Evolutionary conservation across 2,113 vertebrate species (phyloP).

Genomic region (Lepus americanus): DNA sequence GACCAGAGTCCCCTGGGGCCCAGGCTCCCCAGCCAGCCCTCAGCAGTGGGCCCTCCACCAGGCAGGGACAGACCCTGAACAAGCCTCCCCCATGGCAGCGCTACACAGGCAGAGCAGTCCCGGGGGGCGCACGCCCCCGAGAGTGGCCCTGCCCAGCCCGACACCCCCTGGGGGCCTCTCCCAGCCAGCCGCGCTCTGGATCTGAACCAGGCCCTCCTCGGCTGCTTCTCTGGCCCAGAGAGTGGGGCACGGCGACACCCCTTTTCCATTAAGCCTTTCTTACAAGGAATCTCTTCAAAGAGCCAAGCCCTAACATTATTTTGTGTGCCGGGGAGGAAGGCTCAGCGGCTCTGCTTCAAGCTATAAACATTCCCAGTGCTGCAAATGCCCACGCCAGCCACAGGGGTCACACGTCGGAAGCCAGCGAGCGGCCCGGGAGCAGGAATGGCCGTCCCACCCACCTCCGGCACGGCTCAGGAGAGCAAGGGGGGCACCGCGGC

Average conservation of each 20-base stretch:
- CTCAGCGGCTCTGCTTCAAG: not conserved
- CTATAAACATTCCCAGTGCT: not conserved
- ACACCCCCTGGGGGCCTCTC: too few relatives aligned
- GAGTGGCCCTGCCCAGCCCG: not conserved
- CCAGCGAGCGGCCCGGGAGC: not conserved
- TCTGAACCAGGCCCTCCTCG: not conserved
- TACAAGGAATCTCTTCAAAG: not conserved
- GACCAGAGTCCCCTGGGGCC: not conserved
- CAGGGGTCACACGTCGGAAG: not conserved
- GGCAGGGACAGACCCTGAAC: rapidly evolving
- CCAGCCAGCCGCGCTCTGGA: too few relatives aligned
- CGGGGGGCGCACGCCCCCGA: too few relatives aligned
- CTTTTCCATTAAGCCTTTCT: constrained; percentile 25
- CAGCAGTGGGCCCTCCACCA: rapidly evolving
- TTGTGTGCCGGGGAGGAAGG: not conserved
- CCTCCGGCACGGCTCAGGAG: not conserved
- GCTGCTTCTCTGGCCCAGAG: not conserved
- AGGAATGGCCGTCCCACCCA: not conserved
- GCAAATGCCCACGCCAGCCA: not conserved
- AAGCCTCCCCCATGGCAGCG: not conserved
- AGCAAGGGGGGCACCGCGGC: not conserved
- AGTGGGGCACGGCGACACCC: not conserved
- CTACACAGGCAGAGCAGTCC: too few relatives aligned
- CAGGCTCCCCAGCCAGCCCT: too few relatives aligned
- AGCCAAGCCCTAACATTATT: not conserved